Evolutionary conservation across 2,797 vertebrate genomes (phyloP), one percentile per base, ranked within the genome.

Genomic region (Hybognathus amarus): DNA sequence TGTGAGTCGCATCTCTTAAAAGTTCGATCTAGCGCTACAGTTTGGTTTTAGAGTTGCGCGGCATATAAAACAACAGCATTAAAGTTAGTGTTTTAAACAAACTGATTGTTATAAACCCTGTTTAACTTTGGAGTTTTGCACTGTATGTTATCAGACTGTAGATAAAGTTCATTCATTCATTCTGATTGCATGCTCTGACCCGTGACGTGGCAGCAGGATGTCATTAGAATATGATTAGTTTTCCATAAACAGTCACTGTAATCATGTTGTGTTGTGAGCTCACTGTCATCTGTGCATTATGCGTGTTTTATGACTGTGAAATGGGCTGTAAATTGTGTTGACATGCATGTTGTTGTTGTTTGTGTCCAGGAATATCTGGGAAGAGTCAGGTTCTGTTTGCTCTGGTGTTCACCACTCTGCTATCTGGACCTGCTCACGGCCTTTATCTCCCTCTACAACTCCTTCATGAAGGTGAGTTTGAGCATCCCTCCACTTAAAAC

Each of bases 311-410:
- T 47, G 45, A 47, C 4, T 47, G 42, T 45, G 45, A 17, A 6
- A 6, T 9, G 11, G 6, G 3, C 4, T 24, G 22, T 59, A n/a
- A 12, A 2, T 8, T n/a, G 45, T 73, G 71, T 15, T 75, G 18
- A 56, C 1, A 54, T 73, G 47, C 1, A 22, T 74, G 17, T 22
- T 54, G 47, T 6, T 38, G 18, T 24, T 27, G 54, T 12, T 18
- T 92, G 90, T 45, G 38, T 89, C 91, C 85, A 99, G 98, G 98
- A 91, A 99, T 99, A 91, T 99, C 98, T 89, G 98, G 98, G 83
- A 99, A 99, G 94, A 99, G 98, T 91, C 98, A 99, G 94, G 92
- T 99, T 90, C 96, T 99, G 85, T 99, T 99, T 93, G 97, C 97
- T 89, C 89, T 99, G 94, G 97, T 99, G 89, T 99, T 99, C 93